A percentile compares a stretch with the other conserved stretches of the same genome.
These are phyloP conservation scores for Notodonta dromedarius DNA, from an alignment of 2,888 invertebrate species.

Conservation along the genomic window DNA sequence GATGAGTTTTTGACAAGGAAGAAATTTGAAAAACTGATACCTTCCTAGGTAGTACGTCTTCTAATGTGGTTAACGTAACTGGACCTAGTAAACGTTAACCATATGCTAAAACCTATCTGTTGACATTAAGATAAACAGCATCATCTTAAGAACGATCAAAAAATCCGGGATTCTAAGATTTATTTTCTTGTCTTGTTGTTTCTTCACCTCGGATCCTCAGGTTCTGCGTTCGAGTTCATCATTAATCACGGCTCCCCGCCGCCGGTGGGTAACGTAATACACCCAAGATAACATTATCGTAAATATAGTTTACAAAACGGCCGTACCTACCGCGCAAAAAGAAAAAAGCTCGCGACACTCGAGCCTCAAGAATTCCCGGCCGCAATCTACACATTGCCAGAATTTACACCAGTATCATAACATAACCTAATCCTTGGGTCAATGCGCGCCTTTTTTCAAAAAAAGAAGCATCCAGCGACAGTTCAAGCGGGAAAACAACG, in stretches of 20 bases:
- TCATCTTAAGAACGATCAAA: background rate
- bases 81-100: too few relatives aligned
- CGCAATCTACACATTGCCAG: conserved; percentile 76
- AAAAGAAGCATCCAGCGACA: conserved; percentile 59
- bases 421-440: conserved; percentile 57
- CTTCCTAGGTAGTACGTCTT: too few relatives aligned
- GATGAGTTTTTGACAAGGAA: too few relatives aligned
- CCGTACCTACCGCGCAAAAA: conserved; percentile 69
- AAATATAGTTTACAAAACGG: conserved; percentile 79
- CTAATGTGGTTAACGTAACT: too few relatives aligned
- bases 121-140: background rate
- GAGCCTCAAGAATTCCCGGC: conserved; percentile 66
- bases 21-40: too few relatives aligned
- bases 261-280: conserved; percentile 72
- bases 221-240: conserved; percentile 62
- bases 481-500: conserved; percentile 77
- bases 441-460: conserved; percentile 65
- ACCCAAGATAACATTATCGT: conserved; percentile 76
- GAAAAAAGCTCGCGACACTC: conserved; percentile 67
- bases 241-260: conserved; percentile 64
- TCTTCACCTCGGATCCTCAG: conserved; percentile 35
- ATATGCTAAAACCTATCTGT: background rate
- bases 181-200: background rate
- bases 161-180: background rate
- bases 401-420: conserved; percentile 70